These are phyloP conservation scores for Aphelocoma coerulescens DNA, from an alignment of 2,113 vertebrate genomes.

Conservation along the genomic window DNA sequence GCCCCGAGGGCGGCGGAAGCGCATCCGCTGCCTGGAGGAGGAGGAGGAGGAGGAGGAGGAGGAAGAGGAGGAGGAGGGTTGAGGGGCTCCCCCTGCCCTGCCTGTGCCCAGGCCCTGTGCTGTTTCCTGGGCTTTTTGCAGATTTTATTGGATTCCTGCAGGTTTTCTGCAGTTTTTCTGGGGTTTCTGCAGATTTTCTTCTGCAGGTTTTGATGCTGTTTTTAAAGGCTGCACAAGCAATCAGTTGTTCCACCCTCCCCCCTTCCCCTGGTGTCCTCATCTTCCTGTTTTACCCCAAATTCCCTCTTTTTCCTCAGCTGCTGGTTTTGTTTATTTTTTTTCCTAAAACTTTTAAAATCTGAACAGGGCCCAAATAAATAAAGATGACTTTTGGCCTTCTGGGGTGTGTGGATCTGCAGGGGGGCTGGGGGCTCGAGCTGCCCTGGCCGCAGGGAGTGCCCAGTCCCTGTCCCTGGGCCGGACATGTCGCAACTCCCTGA, in stretches of 20 bases:
- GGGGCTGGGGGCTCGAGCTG: neutral
- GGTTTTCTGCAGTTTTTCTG: neutral
- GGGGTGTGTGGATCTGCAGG: neutral
- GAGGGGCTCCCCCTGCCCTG: neutral
- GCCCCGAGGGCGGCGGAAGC: neutral
- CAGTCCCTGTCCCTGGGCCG: rapidly evolving
- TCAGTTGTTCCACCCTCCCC: neutral
- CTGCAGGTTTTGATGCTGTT: neutral
- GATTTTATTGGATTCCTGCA: neutral
- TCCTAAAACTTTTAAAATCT: neutral
- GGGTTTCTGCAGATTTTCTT: neutral
- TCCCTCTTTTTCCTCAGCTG: neutral
- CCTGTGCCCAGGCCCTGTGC: neutral
- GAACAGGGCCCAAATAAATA: neutral
- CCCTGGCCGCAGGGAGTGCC: neutral
- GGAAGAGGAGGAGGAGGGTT: neutral
- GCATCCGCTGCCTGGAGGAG: neutral
- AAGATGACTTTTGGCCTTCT: neutral
- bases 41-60: neutral
- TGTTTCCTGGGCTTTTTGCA: neutral
- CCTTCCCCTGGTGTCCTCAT: rapidly evolving
- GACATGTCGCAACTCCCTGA: neutral
- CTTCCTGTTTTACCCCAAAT: neutral
- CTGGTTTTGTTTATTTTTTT: rapidly evolving
- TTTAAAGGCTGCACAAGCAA: neutral